Conservation (phyloP, 2,888 invertebrate species). For the Cosmorhoe ocellata region DNA sequence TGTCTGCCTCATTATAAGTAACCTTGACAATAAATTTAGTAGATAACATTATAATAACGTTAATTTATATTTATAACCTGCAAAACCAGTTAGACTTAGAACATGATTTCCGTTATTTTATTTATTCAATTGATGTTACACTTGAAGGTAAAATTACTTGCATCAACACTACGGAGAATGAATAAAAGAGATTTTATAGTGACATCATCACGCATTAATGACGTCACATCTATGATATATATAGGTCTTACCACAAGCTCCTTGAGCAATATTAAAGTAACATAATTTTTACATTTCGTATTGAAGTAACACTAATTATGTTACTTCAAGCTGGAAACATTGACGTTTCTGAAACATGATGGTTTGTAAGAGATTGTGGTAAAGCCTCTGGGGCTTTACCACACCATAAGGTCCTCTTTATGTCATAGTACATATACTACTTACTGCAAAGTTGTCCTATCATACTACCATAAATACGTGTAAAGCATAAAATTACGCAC, state of each 20-base stretch:
- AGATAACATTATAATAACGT: slow-evolving; percentile 9
- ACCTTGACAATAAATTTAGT: slow-evolving; percentile 19
- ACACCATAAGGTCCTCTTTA: too few species aligned
- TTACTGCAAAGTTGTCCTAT: too few species aligned
- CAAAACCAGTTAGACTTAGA: slow-evolving; percentile 20
- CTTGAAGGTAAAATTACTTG: not conserved
- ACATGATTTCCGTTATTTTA: slow-evolving; percentile 12
- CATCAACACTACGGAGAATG: not conserved
- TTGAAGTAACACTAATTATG: too few species aligned
- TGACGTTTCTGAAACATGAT: too few species aligned
- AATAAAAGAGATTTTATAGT: not conserved
- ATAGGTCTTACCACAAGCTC: too few species aligned
- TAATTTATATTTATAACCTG: slow-evolving; percentile 18
- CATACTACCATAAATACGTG: too few species aligned
- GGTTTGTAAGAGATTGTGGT: too few species aligned
- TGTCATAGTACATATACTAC: too few species aligned
- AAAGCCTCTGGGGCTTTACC: too few species aligned
- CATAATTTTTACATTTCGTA: too few species aligned
- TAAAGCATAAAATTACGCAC: not conserved
- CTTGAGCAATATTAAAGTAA: too few species aligned
- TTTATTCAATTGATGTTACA: slow-evolving; percentile 11
- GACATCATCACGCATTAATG: not conserved
- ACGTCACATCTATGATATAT: not conserved
- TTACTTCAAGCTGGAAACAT: too few species aligned
- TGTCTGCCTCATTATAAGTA: not conserved